Evolutionary conservation across 2,113 vertebrate genomes (phyloP).

Genomic region (Hypanus sabinus): DNA sequence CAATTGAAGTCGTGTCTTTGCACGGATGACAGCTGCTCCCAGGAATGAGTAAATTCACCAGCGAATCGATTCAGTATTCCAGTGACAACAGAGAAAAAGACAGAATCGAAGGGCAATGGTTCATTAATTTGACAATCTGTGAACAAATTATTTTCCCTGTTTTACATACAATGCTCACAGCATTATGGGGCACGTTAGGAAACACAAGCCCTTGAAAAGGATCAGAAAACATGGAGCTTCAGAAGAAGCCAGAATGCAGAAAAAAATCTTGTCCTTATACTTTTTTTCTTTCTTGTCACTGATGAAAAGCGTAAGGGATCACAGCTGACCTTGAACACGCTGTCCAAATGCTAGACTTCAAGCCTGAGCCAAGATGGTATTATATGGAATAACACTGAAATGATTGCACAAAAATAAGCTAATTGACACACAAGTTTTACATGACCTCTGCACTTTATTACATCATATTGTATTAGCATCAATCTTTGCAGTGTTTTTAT

Average conservation of each 20-base stretch:
- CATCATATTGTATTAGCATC: neutral
- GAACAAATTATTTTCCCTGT: neutral
- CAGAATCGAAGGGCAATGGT: neutral
- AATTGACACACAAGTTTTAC: neutral
- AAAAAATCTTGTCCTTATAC: neutral
- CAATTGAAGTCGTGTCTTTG: neutral
- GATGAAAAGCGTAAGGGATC: neutral
- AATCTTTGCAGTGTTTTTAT: too few relatives aligned
- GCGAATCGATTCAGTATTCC: neutral
- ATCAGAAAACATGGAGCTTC: neutral
- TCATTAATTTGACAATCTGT: slow-evolving; percentile 22
- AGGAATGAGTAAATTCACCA: neutral
- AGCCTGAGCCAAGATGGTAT: neutral
- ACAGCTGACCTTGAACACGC: neutral
- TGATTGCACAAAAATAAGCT: neutral
- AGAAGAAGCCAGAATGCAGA: neutral
- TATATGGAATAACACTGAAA: neutral
- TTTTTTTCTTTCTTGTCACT: neutral
- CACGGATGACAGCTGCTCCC: neutral
- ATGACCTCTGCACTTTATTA: neutral
- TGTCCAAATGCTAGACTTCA: neutral
- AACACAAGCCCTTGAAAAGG: neutral
- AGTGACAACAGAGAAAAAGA: neutral
- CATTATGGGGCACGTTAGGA: neutral
- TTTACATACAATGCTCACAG: neutral